Conservation (phyloP, 2,797 vertebrate genomes). For the Nothura maculosa region DNA sequence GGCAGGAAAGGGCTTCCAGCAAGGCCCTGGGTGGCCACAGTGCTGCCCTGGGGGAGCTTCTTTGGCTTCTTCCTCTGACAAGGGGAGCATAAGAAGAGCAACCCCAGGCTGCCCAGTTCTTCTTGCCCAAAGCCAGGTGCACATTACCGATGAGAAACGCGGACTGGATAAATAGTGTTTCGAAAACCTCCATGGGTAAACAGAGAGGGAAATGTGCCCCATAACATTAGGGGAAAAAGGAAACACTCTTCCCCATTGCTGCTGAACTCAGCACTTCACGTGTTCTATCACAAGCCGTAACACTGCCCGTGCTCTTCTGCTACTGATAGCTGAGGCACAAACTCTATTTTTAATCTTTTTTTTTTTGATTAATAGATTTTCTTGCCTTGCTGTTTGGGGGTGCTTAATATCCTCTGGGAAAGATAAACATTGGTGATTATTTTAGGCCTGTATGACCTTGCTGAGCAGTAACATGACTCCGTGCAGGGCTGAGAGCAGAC, state of each 20-base stretch:
- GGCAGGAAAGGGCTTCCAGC: background rate
- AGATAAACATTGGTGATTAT: slow-evolving; percentile 65
- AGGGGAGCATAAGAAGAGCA: background rate
- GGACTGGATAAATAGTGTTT: background rate
- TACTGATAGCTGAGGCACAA: background rate
- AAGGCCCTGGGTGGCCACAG: background rate
- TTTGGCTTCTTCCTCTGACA: background rate
- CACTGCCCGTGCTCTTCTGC: background rate
- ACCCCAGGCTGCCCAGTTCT: background rate
- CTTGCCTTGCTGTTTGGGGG: slow-evolving; percentile 53
- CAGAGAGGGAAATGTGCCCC: background rate
- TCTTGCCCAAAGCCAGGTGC: background rate
- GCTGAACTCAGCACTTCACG: background rate
- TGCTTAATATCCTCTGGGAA: slow-evolving; percentile 59
- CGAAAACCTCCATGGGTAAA: background rate
- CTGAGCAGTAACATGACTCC: slow-evolving; percentile 62
- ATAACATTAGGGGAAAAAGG: background rate
- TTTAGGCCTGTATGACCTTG: slow-evolving; percentile 67
- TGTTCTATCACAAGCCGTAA: background rate
- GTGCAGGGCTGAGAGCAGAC: slow-evolving; percentile 29
- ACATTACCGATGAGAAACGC: background rate
- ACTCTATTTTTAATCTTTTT: slow-evolving; percentile 5
- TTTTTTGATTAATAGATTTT: slow-evolving; percentile 17
- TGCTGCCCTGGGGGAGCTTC: background rate
- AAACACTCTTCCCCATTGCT: background rate